These are phyloP conservation scores for Drosophila algonquin DNA, from an alignment of 2,888 invertebrate species.

Conservation along the genomic window DNA sequence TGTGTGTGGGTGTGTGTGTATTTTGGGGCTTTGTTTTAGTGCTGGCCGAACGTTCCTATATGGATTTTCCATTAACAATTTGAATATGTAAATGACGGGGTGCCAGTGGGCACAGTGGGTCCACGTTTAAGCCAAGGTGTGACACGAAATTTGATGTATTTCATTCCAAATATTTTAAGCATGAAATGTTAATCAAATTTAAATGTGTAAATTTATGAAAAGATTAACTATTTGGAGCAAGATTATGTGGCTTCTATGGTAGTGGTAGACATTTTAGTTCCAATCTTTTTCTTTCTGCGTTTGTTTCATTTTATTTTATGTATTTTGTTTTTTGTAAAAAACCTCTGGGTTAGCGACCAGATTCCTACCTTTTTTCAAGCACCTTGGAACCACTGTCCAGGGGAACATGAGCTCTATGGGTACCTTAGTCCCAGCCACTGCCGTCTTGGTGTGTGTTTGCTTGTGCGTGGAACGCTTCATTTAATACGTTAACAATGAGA, in stretches of 20 bases:
- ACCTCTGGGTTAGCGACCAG: no score
- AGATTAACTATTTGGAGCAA: no score
- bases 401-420: conserved; percentile 5
- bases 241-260: no score
- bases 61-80: conserved; percentile 81
- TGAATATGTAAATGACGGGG: conserved; percentile 74
- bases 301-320: no score
- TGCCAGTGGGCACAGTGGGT: conserved; percentile 31
- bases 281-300: no score
- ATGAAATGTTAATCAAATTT: no score
- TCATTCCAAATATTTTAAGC: no score
- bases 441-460: conserved; percentile 62
- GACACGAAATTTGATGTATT: not conserved
- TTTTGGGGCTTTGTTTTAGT: conserved; percentile 55
- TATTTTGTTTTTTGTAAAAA: no score
- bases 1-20: not conserved
- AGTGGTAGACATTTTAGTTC: no score
- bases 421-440: not conserved
- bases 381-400: conserved; percentile 11
- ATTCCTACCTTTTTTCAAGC: not conserved
- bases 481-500: conserved; percentile 78
- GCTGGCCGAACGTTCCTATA: conserved; percentile 59
- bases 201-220: no score
- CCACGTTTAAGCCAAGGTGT: not conserved
- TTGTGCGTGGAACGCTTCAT: conserved; percentile 77